Percentiles rank a stretch among this genome's conserved stretches.
These are phyloP conservation scores for Epistrophe grossulariae DNA, from an alignment of 2,888 invertebrate genomes.

Conservation along the genomic window DNA sequence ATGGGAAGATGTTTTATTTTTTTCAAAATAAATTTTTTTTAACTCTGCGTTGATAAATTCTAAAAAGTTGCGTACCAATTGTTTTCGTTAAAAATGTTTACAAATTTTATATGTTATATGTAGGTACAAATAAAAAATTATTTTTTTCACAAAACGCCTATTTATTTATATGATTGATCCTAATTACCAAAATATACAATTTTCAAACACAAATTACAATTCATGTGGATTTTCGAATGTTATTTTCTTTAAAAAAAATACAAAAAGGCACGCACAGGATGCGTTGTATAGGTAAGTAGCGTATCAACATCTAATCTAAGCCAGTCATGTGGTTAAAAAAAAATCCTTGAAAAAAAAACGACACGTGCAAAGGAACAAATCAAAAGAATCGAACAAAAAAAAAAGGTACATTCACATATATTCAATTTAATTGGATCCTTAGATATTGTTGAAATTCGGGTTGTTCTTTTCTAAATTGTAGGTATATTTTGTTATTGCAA, in stretches of 20 bases:
- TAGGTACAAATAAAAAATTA: too few species aligned
- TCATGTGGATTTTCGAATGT: neutral
- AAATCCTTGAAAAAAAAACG: constrained; percentile 7
- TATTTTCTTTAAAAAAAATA: neutral
- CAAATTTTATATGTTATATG: too few species aligned
- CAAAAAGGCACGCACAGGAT: neutral
- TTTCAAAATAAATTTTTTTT: too few species aligned
- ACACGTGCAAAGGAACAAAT: constrained; percentile 36
- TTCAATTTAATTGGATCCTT: constrained; percentile 72
- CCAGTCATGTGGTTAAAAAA: constrained; percentile 14
- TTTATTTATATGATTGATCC: neutral
- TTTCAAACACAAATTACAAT: neutral
- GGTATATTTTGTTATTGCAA: constrained; percentile 63
- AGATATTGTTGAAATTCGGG: constrained; percentile 44
- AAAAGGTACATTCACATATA: constrained; percentile 15
- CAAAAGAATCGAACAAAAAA: constrained; percentile 19
- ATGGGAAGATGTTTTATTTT: too few species aligned
- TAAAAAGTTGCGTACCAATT: too few species aligned
- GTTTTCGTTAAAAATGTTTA: too few species aligned
- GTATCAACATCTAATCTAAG: neutral
- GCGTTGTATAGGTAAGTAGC: neutral
- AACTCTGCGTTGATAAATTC: too few species aligned
- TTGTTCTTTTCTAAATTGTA: constrained; percentile 46
- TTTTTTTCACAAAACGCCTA: neutral
- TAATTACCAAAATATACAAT: neutral